These are phyloP conservation scores for Drosophila repletoides DNA, from an alignment of 1,140 invertebrate species.

Conservation along the genomic window DNA sequence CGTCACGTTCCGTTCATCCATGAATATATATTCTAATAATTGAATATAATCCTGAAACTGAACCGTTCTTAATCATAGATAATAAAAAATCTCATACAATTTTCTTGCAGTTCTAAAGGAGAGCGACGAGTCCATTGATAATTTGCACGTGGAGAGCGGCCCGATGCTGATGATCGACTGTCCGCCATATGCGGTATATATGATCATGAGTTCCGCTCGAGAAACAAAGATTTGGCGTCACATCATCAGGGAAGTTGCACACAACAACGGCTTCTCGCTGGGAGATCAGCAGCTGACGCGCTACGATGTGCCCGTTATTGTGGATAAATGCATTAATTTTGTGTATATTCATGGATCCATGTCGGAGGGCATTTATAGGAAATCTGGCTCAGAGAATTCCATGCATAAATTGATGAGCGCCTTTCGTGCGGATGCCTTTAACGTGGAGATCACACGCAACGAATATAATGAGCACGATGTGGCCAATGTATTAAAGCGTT, in stretches of 20 bases:
- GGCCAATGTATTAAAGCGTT: conserved; percentile 91
- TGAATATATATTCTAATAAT: no score
- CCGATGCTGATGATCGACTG: conserved; percentile 87
- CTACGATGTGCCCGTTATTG: conserved; percentile 93
- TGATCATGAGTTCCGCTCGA: conserved; percentile 87
- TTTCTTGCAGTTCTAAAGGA: conserved; percentile 78
- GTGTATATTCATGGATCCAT: conserved; percentile 92
- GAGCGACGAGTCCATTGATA: conserved; percentile 81
- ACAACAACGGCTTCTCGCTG: conserved; percentile 89
- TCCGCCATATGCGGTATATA: conserved; percentile 86
- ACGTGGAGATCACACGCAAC: conserved; percentile 89
- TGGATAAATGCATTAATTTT: conserved; percentile 95
- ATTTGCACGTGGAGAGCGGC: conserved; percentile 84
- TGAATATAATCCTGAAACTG: no score
- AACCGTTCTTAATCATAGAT: no score
- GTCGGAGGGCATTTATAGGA: conserved; percentile 93
- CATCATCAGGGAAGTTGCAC: conserved; percentile 88
- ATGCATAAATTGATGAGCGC: conserved; percentile 88
- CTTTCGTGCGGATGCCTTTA: conserved; percentile 91
- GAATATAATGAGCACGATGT: conserved; percentile 93
- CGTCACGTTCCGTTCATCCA: no score
- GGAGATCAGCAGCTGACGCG: conserved; percentile 93
- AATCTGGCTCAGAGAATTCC: conserved; percentile 89
- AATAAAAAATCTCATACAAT: no score
- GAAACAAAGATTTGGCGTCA: conserved; percentile 89